A percentile compares a stretch with the other conserved stretches of the same genome.
phyloP scores from a whole-genome alignment of 1,140 invertebrate genomes.

The Helicoverpa armigera region DNA sequence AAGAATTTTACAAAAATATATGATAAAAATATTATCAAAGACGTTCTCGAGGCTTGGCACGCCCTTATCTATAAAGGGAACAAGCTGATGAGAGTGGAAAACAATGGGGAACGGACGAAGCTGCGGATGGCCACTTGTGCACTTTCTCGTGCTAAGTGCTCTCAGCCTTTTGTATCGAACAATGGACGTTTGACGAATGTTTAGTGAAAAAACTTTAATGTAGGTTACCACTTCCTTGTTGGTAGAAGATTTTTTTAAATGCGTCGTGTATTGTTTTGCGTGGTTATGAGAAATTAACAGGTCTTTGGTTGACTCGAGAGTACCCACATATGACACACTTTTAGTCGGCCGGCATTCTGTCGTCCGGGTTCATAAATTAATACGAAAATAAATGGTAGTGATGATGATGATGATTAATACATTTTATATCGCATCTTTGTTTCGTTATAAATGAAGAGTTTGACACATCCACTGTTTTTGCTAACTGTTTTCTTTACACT shows the following conservation, averaged over 20 bases:
- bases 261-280: not conserved
- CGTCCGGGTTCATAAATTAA: no score
- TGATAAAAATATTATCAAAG: conserved; percentile 40
- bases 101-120: conserved; percentile 21
- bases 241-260: not conserved
- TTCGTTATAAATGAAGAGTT: no score
- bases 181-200: conserved; percentile 18
- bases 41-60: not conserved
- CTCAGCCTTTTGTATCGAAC: conserved; percentile 15
- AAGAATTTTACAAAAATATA: conserved; percentile 23
- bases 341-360: no score
- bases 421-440: no score
- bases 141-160: conserved; percentile 9
- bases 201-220: conserved; percentile 5
- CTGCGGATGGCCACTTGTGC: conserved; percentile 12
- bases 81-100: conserved; percentile 20
- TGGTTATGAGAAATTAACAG: not conserved
- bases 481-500: no score
- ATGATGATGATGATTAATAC: no score
- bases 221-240: conserved; percentile 4
- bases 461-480: no score
- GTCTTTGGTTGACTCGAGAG: no score
- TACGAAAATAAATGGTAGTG: no score
- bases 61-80: conserved; percentile 38
- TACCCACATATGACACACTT: no score